Evolutionary conservation across 2,113 vertebrate species (phyloP).

Genomic region (Neogobius melanostomus): DNA sequence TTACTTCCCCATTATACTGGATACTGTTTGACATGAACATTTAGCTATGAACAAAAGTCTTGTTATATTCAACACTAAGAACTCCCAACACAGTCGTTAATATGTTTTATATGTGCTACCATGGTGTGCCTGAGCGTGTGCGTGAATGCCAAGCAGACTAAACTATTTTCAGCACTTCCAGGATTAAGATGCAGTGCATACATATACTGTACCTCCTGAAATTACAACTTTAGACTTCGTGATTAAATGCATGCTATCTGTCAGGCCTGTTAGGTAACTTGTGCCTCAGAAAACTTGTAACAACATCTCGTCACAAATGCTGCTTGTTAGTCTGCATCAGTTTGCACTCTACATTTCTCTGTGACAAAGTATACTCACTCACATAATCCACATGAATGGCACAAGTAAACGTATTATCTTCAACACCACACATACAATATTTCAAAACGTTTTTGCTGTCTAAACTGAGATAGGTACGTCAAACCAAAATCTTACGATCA

Average conservation of each 20-base stretch:
- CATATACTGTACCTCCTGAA: background rate
- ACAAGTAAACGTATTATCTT: no score
- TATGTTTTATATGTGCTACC: conserved; percentile 1
- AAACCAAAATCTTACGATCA: no score
- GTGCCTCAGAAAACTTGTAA: conserved; percentile 9
- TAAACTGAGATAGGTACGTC: no score
- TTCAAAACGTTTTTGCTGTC: no score
- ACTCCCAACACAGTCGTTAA: background rate
- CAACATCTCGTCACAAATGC: background rate
- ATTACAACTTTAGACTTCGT: conserved; percentile 27
- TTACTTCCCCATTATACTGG: background rate
- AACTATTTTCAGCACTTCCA: conserved; percentile 1
- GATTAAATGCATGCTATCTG: conserved; percentile 26
- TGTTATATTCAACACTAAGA: background rate
- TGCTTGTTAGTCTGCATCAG: background rate
- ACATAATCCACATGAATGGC: no score
- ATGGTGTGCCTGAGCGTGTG: background rate
- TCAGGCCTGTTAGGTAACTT: conserved; percentile 11
- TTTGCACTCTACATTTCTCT: background rate
- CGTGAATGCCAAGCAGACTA: background rate
- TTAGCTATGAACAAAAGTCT: conserved; percentile 3
- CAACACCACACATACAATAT: no score
- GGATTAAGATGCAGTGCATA: conserved; percentile 1
- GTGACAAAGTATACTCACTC: background rate
- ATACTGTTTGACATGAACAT: background rate